Evolutionary conservation across 1,140 invertebrate genomes (phyloP).

Genomic region (Procambarus clarkii): DNA sequence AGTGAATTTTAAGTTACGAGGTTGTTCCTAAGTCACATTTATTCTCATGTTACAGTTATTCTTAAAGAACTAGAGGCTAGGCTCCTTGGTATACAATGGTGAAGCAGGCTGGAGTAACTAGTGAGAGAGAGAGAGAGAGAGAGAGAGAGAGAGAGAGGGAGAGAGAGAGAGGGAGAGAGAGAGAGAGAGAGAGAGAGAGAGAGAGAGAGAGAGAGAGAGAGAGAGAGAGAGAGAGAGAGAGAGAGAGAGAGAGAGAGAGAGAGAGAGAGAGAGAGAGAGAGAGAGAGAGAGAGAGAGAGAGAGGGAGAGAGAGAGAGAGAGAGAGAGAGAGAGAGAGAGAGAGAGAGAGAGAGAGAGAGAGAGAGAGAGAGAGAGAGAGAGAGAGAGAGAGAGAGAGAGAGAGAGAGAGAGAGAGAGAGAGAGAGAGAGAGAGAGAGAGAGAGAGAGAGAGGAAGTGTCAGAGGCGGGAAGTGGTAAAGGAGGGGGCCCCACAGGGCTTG

Average conservation of each 20-base stretch:
- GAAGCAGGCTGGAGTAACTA: too few relatives aligned
- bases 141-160: too few relatives aligned
- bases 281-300: background rate
- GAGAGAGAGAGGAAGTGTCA: background rate
- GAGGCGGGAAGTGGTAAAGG: background rate
- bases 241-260: constrained; percentile 13
- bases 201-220: too few relatives aligned
- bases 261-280: background rate
- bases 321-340: background rate
- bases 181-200: background rate
- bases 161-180: background rate
- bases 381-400: background rate
- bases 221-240: background rate
- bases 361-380: background rate
- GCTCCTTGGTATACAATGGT: too few relatives aligned
- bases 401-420: background rate
- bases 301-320: too few relatives aligned
- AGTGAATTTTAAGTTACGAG: too few relatives aligned
- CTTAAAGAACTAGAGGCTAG: too few relatives aligned
- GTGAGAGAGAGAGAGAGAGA: too few relatives aligned
- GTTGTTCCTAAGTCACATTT: too few relatives aligned
- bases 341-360: background rate
- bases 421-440: constrained; percentile 18
- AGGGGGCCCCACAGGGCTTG: too few relatives aligned
- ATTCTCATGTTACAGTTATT: too few relatives aligned